Conservation (phyloP, 2,888 invertebrate genomes). For the Spodoptera littoralis region DNA sequence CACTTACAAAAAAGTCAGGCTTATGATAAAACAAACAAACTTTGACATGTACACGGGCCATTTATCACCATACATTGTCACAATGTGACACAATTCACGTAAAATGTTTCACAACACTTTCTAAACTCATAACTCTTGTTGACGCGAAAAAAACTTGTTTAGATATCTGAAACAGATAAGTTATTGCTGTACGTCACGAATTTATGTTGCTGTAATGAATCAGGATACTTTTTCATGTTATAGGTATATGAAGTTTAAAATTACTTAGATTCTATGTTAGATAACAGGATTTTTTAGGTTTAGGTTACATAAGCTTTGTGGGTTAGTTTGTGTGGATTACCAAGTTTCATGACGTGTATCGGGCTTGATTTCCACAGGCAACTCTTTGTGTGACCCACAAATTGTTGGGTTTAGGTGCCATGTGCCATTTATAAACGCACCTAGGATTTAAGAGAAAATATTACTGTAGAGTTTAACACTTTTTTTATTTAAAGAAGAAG, state of each 20-base stretch:
- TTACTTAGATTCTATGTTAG: too few relatives aligned
- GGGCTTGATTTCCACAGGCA: too few relatives aligned
- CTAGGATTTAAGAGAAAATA: too few relatives aligned
- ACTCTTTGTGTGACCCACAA: too few relatives aligned
- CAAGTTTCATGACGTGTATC: too few relatives aligned
- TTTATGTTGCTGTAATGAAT: constrained; percentile 34
- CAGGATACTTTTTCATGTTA: constrained; percentile 14
- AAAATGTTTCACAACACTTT: constrained; percentile 28
- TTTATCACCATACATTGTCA: constrained; percentile 36
- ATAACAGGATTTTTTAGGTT: too few relatives aligned
- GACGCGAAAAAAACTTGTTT: constrained; percentile 46
- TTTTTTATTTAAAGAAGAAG: too few relatives aligned
- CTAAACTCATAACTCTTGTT: constrained; percentile 45
- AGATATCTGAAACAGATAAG: constrained; percentile 36
- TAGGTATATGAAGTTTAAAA: background rate
- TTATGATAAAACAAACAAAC: constrained; percentile 6
- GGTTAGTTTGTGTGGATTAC: too few relatives aligned
- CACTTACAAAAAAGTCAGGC: constrained; percentile 1
- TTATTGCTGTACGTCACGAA: constrained; percentile 28
- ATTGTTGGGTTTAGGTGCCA: too few relatives aligned
- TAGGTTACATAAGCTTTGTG: too few relatives aligned
- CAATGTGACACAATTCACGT: constrained; percentile 33
- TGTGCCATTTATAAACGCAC: too few relatives aligned
- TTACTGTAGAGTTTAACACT: too few relatives aligned
- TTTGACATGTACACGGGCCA: constrained; percentile 12